A percentile compares a stretch with the other conserved stretches of the same genome.
Conservation (phyloP, 1,140 invertebrate genomes). For the Bombus impatiens region DNA sequence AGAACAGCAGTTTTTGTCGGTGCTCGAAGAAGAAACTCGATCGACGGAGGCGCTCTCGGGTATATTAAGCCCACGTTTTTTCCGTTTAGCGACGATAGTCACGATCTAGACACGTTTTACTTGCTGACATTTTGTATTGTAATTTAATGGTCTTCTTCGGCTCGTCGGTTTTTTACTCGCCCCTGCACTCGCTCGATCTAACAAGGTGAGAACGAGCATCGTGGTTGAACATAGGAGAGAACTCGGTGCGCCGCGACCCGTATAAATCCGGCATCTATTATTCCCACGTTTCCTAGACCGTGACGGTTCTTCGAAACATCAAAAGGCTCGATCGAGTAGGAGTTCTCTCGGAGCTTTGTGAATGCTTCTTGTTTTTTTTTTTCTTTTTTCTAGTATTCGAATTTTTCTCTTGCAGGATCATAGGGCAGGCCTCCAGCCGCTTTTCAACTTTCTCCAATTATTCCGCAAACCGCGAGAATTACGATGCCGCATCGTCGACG, state of each 20-base stretch:
- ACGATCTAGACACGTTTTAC: conserved; percentile 42
- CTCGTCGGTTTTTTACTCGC: not conserved
- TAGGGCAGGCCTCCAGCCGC: not conserved
- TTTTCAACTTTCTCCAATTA: conserved; percentile 44
- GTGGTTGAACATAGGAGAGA: not conserved
- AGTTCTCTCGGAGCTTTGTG: not conserved
- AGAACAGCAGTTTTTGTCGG: conserved; percentile 14
- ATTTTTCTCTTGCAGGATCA: conserved; percentile 12
- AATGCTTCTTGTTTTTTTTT: not conserved
- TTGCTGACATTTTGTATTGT: conserved; percentile 42
- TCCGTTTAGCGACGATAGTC: conserved; percentile 10
- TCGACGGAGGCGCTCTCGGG: not conserved
- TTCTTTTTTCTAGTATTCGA: not conserved
- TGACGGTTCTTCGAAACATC: conserved; percentile 40
- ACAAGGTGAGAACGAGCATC: conserved; percentile 40
- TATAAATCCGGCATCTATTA: conserved; percentile 54
- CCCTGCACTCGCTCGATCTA: not conserved
- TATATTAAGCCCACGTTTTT: conserved; percentile 18
- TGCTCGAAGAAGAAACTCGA: not conserved
- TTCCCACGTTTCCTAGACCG: conserved; percentile 58
- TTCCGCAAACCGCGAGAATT: conserved; percentile 16
- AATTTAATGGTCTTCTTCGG: conserved; percentile 47
- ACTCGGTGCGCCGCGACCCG: conserved; percentile 34
- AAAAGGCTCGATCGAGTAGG: conserved; percentile 35
- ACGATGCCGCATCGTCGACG: not conserved